phyloP scores from a whole-genome alignment of 1,140 invertebrate genomes.

The Cyclargus thomasi region DNA sequence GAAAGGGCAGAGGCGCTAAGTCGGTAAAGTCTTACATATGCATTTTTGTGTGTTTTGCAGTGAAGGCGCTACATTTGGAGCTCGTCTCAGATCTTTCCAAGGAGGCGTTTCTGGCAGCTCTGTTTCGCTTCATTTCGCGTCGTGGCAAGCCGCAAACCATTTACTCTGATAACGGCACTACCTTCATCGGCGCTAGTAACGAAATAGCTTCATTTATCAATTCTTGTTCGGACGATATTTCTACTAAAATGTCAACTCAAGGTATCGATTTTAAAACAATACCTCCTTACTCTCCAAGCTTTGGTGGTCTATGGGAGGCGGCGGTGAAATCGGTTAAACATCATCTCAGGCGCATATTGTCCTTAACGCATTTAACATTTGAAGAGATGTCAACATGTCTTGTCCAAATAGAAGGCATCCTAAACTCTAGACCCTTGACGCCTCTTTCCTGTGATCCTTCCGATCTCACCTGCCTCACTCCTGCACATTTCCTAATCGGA shows the following conservation, averaged over 20 bases:
- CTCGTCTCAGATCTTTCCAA: slow-evolving; percentile 6
- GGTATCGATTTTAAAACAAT: slow-evolving; percentile 16
- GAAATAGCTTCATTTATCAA: neutral
- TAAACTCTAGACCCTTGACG: neutral
- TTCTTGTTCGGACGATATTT: slow-evolving; percentile 5
- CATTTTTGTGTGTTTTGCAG: slow-evolving; percentile 2
- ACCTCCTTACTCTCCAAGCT: neutral
- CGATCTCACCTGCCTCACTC: neutral
- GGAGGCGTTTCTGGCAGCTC: slow-evolving; percentile 10
- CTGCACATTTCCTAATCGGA: neutral
- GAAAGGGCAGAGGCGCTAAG: slow-evolving; percentile 4
- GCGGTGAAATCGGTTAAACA: neutral
- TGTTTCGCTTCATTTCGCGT: slow-evolving; percentile 9
- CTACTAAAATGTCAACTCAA: slow-evolving; percentile 5
- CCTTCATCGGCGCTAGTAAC: slow-evolving; percentile 15
- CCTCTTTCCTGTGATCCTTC: neutral
- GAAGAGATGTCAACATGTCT: neutral
- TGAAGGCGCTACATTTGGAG: slow-evolving; percentile 5
- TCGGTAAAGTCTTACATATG: slow-evolving; percentile 6
- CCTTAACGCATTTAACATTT: neutral
- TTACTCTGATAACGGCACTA: slow-evolving; percentile 18
- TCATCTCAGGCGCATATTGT: neutral
- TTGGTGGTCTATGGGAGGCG: neutral
- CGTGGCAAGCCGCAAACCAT: slow-evolving; percentile 18
- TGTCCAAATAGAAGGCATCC: neutral